phyloP scores from a whole-genome alignment of 2,888 invertebrate species.

The Sphecodes monilicornis region DNA sequence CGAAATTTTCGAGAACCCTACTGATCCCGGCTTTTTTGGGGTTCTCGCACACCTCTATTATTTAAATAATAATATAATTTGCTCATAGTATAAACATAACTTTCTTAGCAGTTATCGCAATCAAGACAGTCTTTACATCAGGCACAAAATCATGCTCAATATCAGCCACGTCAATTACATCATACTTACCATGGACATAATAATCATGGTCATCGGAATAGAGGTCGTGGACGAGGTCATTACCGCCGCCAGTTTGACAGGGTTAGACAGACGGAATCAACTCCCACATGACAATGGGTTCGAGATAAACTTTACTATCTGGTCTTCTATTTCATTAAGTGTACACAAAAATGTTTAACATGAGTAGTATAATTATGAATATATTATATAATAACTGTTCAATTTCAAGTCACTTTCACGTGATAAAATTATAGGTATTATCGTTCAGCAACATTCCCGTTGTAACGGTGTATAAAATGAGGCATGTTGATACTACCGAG shows the following conservation, averaged over 20 bases:
- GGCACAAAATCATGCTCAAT: conserved; percentile 70
- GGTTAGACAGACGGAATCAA: conserved; percentile 77
- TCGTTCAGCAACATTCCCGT: conserved; percentile 76
- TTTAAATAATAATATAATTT: neutral
- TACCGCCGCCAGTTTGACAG: conserved; percentile 79
- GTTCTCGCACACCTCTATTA: too few species aligned
- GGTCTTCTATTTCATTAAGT: conserved; percentile 66
- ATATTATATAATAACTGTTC: conserved; percentile 66
- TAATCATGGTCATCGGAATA: conserved; percentile 76
- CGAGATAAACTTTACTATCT: conserved; percentile 67
- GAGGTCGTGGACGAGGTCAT: conserved; percentile 78
- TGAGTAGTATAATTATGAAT: conserved; percentile 67
- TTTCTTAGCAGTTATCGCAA: conserved; percentile 62
- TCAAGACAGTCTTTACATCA: conserved; percentile 68
- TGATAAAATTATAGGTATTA: conserved; percentile 77
- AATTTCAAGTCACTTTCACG: conserved; percentile 65
- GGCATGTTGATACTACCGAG: conserved; percentile 63
- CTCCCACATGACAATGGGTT: conserved; percentile 83
- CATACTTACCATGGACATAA: conserved; percentile 73
- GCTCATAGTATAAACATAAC: neutral
- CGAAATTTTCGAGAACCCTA: too few species aligned
- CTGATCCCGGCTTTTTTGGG: too few species aligned
- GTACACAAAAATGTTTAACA: conserved; percentile 66
- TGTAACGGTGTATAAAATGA: conserved; percentile 75
- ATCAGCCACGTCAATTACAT: conserved; percentile 75